A percentile compares a stretch with the other conserved stretches of the same genome.
Conservation (phyloP, 2,113 vertebrate species). For the Cebus imitator region DNA sequence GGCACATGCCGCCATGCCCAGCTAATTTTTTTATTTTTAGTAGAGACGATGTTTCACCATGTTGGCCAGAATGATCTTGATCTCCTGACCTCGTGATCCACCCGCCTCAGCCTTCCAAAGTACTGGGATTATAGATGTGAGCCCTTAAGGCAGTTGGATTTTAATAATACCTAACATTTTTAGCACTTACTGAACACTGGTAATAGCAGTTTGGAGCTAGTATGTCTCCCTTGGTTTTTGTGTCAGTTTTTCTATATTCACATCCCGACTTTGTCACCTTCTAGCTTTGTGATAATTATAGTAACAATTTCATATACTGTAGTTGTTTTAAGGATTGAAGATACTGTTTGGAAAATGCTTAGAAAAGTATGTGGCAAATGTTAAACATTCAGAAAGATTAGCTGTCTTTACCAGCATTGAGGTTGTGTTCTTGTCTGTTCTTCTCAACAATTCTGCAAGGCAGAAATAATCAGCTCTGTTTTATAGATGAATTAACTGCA, state of each 20-base stretch:
- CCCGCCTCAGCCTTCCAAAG: no score
- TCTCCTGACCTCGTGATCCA: no score
- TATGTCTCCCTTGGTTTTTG: not conserved
- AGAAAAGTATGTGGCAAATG: not conserved
- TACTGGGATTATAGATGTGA: no score
- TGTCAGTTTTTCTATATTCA: not conserved
- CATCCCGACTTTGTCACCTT: not conserved
- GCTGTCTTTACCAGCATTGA: not conserved
- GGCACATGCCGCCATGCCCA: no score
- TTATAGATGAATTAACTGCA: not conserved
- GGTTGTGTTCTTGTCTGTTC: not conserved
- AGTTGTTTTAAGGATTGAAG: not conserved
- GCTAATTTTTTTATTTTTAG: no score
- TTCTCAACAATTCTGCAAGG: not conserved
- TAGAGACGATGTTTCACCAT: no score
- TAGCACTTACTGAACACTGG: not conserved
- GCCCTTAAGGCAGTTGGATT: not conserved
- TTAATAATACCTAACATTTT: not conserved
- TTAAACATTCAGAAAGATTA: not conserved
- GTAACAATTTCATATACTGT: not conserved
- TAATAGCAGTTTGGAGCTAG: not conserved
- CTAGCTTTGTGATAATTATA: not conserved
- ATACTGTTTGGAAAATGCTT: not conserved
- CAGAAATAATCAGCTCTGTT: not conserved
- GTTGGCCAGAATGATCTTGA: no score